Percentiles rank a stretch among this genome's conserved stretches.
Conservation (phyloP, 1,140 invertebrate genomes). For the Anoplolepis gracilipes region DNA sequence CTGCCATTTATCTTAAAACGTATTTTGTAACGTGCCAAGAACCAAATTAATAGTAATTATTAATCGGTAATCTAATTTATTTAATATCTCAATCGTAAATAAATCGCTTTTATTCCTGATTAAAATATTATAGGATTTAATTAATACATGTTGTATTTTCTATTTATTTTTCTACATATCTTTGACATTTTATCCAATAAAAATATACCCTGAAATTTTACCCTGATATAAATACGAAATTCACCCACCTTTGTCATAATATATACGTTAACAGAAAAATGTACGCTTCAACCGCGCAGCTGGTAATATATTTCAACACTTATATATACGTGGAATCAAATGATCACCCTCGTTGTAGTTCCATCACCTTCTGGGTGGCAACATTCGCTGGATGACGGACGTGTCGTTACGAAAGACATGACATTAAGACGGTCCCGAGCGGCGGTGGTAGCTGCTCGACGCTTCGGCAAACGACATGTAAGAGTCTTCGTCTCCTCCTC, state of each 20-base stretch:
- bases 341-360: constrained; percentile 20
- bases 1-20: neutral
- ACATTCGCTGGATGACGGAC: constrained; percentile 53
- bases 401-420: constrained; percentile 61
- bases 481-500: constrained; percentile 21
- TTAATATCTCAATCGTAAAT: neutral
- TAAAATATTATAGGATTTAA: neutral
- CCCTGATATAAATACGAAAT: neutral
- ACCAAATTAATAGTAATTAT: neutral
- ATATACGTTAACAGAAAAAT: constrained; percentile 1
- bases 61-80: neutral
- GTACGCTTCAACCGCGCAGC: constrained; percentile 7
- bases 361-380: constrained; percentile 53
- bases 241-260: neutral
- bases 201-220: neutral
- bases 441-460: constrained; percentile 18
- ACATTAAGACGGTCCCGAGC: constrained; percentile 53
- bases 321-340: constrained; percentile 37
- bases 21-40: neutral
- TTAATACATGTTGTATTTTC: neutral
- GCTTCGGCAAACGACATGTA: no score
- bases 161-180: neutral
- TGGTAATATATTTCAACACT: constrained; percentile 53
- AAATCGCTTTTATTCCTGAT: neutral
- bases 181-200: neutral